Conservation (phyloP, 2,797 vertebrate species). For the Nothura maculosa region DNA sequence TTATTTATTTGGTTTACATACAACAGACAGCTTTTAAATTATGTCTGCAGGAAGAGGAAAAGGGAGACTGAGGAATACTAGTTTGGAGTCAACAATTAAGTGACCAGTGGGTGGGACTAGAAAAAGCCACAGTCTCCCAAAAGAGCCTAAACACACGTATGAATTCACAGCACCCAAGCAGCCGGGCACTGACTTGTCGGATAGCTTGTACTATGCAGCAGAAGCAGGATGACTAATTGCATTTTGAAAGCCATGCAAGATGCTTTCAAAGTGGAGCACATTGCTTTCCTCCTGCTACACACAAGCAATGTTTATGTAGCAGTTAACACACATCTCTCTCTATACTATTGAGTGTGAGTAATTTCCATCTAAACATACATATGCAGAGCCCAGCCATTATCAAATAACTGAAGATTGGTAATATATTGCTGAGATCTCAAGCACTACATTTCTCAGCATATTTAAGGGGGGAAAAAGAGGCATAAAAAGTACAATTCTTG, state of each 20-base stretch:
- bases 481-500: neutral
- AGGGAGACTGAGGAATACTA: neutral
- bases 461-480: neutral
- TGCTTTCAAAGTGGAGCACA: neutral
- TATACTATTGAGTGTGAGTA: neutral
- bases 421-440: neutral
- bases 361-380: neutral
- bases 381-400: neutral
- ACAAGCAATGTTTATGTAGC: neutral
- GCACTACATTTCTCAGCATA: neutral
- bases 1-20: neutral
- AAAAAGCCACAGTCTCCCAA: neutral
- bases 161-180: neutral
- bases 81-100: neutral
- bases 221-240: neutral
- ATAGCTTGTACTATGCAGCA: neutral
- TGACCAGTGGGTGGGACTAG: neutral
- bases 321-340: neutral
- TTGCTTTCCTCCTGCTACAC: neutral
- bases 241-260: neutral
- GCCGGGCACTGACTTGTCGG: neutral
- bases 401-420: constrained; percentile 23
- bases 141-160: neutral
- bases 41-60: neutral
- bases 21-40: neutral